Evolutionary conservation across 2,797 vertebrate species (phyloP).

Genomic region (Macropus fuliginosus): DNA sequence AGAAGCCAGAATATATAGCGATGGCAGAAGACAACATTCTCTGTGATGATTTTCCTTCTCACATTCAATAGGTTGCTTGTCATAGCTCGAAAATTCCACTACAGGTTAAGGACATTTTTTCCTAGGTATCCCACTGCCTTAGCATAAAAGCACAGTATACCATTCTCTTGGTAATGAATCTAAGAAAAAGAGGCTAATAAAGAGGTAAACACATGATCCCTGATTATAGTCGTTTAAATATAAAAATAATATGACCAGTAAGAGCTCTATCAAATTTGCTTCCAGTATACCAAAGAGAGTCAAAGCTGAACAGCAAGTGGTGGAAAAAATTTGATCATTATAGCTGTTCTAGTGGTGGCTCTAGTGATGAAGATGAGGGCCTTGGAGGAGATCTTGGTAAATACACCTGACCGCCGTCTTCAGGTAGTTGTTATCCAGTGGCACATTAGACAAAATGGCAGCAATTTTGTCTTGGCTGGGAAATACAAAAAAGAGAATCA

Average conservation of each 20-base stretch:
- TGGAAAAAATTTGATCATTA: background rate
- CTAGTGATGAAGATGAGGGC: slow-evolving; percentile 45
- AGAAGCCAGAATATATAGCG: slow-evolving; percentile 29
- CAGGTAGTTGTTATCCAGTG: slow-evolving; percentile 83
- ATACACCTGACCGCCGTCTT: slow-evolving; percentile 81
- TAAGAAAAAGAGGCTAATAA: slow-evolving; percentile 17
- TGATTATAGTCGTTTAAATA: slow-evolving; percentile 48
- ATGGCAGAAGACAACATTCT: slow-evolving; percentile 54
- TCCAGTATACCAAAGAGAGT: slow-evolving; percentile 34
- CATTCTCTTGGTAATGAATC: slow-evolving; percentile 16
- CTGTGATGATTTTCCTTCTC: background rate
- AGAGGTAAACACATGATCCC: slow-evolving; percentile 31
- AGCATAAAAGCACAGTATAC: background rate
- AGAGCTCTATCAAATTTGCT: slow-evolving; percentile 54
- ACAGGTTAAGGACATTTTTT: slow-evolving; percentile 48
- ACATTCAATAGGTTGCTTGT: slow-evolving; percentile 18
- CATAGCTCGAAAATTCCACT: slow-evolving; percentile 1
- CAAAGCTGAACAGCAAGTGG: slow-evolving; percentile 28
- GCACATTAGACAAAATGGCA: slow-evolving; percentile 79
- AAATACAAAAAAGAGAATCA: slow-evolving; percentile 75
- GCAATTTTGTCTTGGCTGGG: slow-evolving; percentile 82
- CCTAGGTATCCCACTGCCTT: slow-evolving; percentile 18
- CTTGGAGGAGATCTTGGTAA: slow-evolving; percentile 79
- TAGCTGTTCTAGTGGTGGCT: background rate
- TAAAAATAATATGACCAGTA: slow-evolving; percentile 52